Base-by-base conservation (phyloP, 2,888 invertebrate genomes). In the Malthinus flaveolus region DNA sequence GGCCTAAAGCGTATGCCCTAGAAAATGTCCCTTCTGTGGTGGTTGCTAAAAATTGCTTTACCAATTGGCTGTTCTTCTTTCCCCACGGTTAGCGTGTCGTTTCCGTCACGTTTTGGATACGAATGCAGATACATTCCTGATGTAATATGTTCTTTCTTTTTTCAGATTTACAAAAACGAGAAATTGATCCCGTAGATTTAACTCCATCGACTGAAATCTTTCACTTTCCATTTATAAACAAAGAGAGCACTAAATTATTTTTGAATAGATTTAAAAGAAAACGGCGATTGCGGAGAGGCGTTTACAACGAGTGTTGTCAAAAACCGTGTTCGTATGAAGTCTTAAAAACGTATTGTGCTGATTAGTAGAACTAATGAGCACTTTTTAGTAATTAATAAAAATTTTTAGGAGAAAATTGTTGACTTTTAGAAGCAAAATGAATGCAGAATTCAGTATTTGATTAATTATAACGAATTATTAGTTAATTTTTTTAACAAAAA, bases 301-400 rank as follows among this genome's bases (percentile, higher is more conserved):
- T 76, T 2, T 75, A 69, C 57, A 73, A 74, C 62, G 76, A 76
- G 64, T 76, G 76, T 52, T 76, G 76, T 52, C 68, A 75, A 51
- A 74, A 74, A 53, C 66, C 75, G 0, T 76, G 76, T 58, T 66
- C 73, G n/a, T 63, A 65, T 31, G 72, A 73, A 37, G 73, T 74
- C 57, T 61, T 76, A 12, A 65, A 65, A 6, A 66, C 68, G 35
- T 76, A 76, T 49, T 76, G 76, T 62, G 75, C 62, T 46, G 39
- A 45, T 10, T 12, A 23, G 2, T 23, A 23, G 23, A 5, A 3
- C 23, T 13, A 33, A 35, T 36, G 35, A 23, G 5, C 23, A 23
- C 5, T 23, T 35, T 23, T 31, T 10, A 46, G 11, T 3, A 11
- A 42, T 9, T 42, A 13, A 11, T 8, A 42, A 7, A 12, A 12